phyloP scores from a whole-genome alignment of 2,797 vertebrate species.

The Rhinella marina region DNA sequence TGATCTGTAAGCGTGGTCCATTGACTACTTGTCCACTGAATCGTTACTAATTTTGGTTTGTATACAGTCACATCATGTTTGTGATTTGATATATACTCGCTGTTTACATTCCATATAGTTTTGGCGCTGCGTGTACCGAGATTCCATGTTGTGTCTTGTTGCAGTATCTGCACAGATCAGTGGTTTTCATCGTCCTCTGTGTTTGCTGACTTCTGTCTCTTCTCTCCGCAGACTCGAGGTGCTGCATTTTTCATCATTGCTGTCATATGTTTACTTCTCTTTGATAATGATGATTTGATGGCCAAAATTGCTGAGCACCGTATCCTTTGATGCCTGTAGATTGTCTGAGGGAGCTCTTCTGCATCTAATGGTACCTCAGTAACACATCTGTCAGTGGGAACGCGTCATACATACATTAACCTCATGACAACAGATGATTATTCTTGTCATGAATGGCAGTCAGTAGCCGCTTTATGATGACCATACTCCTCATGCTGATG shows the following conservation, averaged over 20 bases:
- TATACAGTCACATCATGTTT: background rate
- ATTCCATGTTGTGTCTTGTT: background rate
- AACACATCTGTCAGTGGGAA: background rate
- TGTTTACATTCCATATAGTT: background rate
- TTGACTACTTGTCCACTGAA: background rate
- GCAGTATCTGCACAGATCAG: background rate
- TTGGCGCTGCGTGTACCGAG: background rate
- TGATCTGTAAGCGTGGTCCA: no score
- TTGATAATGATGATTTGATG: constrained; percentile 98
- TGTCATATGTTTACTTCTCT: constrained; percentile 93
- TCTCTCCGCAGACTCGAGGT: constrained; percentile 85
- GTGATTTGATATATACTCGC: background rate
- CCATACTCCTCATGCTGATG: background rate
- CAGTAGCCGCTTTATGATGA: background rate
- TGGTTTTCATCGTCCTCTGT: background rate
- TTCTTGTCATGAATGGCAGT: background rate
- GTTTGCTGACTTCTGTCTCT: background rate
- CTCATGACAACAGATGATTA: background rate
- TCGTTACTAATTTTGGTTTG: background rate
- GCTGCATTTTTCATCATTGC: constrained; percentile 95
- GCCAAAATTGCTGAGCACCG: constrained; percentile 98
- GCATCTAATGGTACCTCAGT: background rate
- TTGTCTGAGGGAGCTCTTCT: background rate
- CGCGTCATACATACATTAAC: background rate
- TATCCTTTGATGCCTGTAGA: constrained; percentile 84